Evolutionary conservation across 2,888 invertebrate species (phyloP), one percentile per base, ranked within the genome.

Genomic region (Nezara viridula): DNA sequence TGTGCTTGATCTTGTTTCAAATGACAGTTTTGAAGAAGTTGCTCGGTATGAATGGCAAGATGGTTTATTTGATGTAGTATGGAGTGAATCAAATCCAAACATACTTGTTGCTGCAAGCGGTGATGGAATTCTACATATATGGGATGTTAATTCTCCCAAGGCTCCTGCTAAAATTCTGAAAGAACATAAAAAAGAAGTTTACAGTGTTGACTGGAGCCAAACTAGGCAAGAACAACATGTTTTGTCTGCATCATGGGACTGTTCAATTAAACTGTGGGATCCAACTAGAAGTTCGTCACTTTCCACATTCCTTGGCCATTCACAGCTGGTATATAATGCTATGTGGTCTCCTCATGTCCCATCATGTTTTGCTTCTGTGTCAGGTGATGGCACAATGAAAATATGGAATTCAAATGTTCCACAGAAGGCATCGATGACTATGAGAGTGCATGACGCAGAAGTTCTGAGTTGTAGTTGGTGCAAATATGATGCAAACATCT

Each of bases 211-310:
- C 92, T 97, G 97, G 97, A 95, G 96, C 87, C 95, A 95, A 91
- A 94, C 95, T n/a, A 95, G 96, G 92, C 94, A 95, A 91, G 94
- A 94, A 90, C 94, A 95, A 91, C 93, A 94, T 27, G 93, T 96
- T 90, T 93, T 97, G 9, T 96, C 96, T 91, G 96, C 96, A 88
- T 97, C 97, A 88, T 97, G 97, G 97, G 97, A 97, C 92, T 95
- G 95, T 91, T 95, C 95, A 12, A 95, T 97, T 87, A 97, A 96
- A 94, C 92, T 96, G 93, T 97, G 97, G 97, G 96, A 97, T 92
- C 95, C 96, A 12, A 95, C 95, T 91, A 94, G 94, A 2, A 94
- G 94, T 91, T 93, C 94, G 24, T 96, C 96, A 60, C 92, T 97
- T 90, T 94, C 94, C 91, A 96, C 96, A 40, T 96, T 95, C 93